Percentiles rank a stretch among this genome's conserved stretches.
Evolutionary conservation across 2,888 invertebrate genomes (phyloP).

Genomic region (Acanthosepion pharaonis): DNA sequence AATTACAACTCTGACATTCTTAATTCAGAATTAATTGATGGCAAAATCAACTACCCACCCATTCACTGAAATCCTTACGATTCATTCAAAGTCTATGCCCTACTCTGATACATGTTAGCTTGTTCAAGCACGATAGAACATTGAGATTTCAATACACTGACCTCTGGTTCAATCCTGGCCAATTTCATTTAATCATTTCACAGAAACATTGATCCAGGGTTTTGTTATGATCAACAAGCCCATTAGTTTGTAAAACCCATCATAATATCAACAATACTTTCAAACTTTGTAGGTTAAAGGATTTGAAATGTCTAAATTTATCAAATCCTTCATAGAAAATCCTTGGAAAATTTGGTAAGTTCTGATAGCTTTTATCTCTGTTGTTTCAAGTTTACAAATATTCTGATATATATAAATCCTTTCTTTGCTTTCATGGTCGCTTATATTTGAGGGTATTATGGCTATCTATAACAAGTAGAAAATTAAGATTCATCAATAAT

Average conservation of each 20-base stretch:
- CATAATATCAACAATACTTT: not conserved
- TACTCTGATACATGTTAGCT: not conserved
- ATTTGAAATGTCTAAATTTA: not conserved
- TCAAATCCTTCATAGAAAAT: not conserved
- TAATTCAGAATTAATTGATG: slow-evolving; percentile 22
- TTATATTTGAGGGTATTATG: no score
- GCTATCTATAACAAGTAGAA: no score
- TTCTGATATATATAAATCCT: no score
- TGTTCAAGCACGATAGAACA: not conserved
- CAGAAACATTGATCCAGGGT: not conserved
- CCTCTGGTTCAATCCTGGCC: not conserved
- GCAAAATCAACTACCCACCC: not conserved
- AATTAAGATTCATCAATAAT: no score
- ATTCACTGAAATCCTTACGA: not conserved
- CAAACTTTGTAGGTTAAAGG: not conserved
- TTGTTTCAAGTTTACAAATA: no score
- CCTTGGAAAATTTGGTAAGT: not conserved
- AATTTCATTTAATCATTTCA: not conserved
- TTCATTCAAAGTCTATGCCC: not conserved
- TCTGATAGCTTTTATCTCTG: no score
- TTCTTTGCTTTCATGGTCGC: no score
- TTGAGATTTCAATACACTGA: not conserved
- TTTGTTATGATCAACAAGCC: not conserved
- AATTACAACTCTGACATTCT: not conserved
- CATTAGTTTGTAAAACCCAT: not conserved